Evolutionary conservation across 2,888 invertebrate genomes (phyloP), one percentile per base, ranked within the genome.

Genomic region (Ctena decussata): DNA sequence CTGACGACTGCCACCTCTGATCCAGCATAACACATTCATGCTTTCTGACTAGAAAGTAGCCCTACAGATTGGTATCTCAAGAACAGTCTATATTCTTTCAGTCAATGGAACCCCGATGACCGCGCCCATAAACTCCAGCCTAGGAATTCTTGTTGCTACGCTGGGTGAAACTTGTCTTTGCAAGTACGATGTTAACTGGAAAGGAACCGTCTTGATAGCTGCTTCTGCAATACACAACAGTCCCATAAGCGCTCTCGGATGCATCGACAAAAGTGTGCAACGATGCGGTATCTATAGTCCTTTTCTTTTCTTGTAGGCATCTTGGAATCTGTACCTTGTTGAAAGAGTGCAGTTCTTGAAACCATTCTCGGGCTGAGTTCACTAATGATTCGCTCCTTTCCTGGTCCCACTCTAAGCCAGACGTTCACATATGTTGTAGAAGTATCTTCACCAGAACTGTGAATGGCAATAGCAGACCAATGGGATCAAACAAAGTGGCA

Each of bases 161-260:
- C 78, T 44, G 30, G 88, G 83, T 21, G 85, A 75, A 18, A 87
- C 80, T 65, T 11, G 80, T 69, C 49, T 85, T 87, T 15, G 74
- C 44, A 30, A 70, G 60, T 30, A 83, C 71, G 27, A 82, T 57
- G 44, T 39, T 69, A 1, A 37, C 30, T 44, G 65, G 44, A n/a
- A 78, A 49, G 5, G 18, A 27, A 27, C 53, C 72, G 49, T 49
- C 49, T 49, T 21, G 12, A n/a, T 49, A 49, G 12, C 18, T 49
- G n/a, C n/a, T 15, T 21, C 49, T 49, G 8, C 12, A 8, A 49
- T 49, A 49, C 5, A 21, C 21, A 49, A 49, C 49, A n/a, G n/a
- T 21, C 6, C 41, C 41, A 15, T 41, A 41, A 15, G 41, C 41
- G 15, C 15, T 11, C 15, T 41, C 8, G 8, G 49, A 49, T 15